Evolutionary conservation across 2,888 invertebrate genomes (phyloP).

Genomic region (Ornithoptera priamus): DNA sequence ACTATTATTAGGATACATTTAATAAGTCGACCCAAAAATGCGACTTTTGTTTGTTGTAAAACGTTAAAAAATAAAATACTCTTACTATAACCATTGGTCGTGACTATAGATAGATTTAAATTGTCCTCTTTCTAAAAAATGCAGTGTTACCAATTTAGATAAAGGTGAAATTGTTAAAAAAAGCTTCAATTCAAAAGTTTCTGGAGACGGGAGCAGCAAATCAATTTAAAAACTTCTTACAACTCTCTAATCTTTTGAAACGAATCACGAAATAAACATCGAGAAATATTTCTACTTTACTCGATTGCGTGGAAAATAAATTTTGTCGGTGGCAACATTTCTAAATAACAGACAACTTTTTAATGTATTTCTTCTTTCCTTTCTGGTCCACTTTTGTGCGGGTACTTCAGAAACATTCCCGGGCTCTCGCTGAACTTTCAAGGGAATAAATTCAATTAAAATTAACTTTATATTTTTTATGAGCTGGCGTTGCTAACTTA

Average conservation of each 20-base stretch:
- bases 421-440: constrained; percentile 9
- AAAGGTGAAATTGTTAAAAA: background rate
- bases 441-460: constrained; percentile 17
- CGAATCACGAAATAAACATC: constrained; percentile 14
- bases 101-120: no score
- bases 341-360: constrained; percentile 24
- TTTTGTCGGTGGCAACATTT: constrained; percentile 19
- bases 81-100: no score
- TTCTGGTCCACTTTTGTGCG: constrained; percentile 5
- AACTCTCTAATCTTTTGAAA: constrained; percentile 11
- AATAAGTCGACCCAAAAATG: no score
- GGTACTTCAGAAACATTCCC: background rate
- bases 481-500: background rate
- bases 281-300: constrained; percentile 9
- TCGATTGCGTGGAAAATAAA: constrained; percentile 23
- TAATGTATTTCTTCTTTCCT: constrained; percentile 23
- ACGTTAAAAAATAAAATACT: no score
- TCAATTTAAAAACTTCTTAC: constrained; percentile 11
- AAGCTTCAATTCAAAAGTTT: background rate
- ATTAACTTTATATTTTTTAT: constrained; percentile 5
- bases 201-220: background rate
- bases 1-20: no score
- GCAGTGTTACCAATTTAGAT: background rate
- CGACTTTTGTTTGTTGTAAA: no score
- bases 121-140: background rate